Conservation (phyloP, 2,888 invertebrate species). For the Conus canariensis region DNA sequence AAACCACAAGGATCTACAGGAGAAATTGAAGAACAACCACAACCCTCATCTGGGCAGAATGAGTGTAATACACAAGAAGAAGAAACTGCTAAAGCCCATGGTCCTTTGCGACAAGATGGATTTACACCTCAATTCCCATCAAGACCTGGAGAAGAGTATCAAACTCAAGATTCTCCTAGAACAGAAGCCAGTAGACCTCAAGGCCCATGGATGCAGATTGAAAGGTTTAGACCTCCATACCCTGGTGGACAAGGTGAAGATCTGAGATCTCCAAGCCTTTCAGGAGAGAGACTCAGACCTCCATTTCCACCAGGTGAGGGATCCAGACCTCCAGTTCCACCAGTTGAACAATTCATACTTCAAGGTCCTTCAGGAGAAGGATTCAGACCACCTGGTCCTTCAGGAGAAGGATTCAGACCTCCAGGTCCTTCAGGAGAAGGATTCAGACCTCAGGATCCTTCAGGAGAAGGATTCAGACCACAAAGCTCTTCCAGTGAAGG, state of each 20-base stretch:
- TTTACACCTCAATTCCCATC: neutral
- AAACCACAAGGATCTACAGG: neutral
- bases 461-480: neutral
- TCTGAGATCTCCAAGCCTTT: neutral
- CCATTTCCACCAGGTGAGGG: neutral
- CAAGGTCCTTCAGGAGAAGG: neutral
- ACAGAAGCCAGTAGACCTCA: neutral
- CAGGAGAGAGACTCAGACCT: neutral
- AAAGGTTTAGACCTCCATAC: neutral
- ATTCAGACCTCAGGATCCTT: neutral
- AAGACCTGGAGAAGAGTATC: neutral
- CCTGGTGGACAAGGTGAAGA: neutral
- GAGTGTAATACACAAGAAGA: neutral
- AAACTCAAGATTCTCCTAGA: neutral
- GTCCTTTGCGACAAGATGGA: neutral
- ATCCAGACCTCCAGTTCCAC: constrained; percentile 9
- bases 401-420: neutral
- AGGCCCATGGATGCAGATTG: neutral
- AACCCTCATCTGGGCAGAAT: neutral
- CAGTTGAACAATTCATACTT: neutral
- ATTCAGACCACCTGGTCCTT: neutral
- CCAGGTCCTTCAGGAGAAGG: neutral
- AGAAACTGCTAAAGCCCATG: neutral
- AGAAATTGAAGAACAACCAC: neutral
- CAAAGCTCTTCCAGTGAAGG: neutral